Base-by-base conservation (phyloP, 2,797 vertebrate genomes). In the Masticophis lateralis region DNA sequence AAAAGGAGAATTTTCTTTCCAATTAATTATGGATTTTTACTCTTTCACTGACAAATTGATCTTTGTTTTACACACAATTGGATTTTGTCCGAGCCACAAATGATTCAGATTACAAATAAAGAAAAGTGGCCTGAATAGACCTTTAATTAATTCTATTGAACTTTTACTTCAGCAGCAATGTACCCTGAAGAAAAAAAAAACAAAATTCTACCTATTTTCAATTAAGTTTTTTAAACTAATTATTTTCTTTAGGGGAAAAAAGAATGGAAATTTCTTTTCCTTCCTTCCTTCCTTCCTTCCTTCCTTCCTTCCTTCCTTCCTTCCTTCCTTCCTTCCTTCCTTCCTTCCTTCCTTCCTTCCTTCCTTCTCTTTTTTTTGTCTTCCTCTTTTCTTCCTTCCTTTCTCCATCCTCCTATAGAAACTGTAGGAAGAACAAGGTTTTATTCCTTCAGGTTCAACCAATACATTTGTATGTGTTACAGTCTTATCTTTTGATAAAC, bases 91-190 rank as follows among this genome's bases (percentile, higher is more conserved):
- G 93, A 94, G 88, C 94, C 91, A 95, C 87, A 96, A 97, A 95
- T 83, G n/a, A 92, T 37, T 94, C 93, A 83, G 32, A 93, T 88
- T 92, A 83, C 93, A 95, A 96, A 95, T 94, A 93, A 96, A 94
- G 88, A 93, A 93, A 94, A 18, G 69, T 92, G 66, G 14, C 95
- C 95, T 86, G 94, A 96, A 94, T 47, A 93, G 37, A 59, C 7
- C 16, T 95, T 96, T 97, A 97, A 97, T 97, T 97, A 96, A 96
- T 97, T 97, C 90, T 5, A 93, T 94, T 96, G 96, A 95, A 95
- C 96, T 96, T 92, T 89, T 63, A 94, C 53, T 94, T 96, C 95
- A 95, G 94, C 94, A 92, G 28, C 83, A 96, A 91, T 60, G 63
- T 88, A 96, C 90, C 94, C 88, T 90, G 92, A 96, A 97, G 95